Evolutionary conservation across 2,888 invertebrate genomes (phyloP).

Genomic region (Drosophila neotestacea): DNA sequence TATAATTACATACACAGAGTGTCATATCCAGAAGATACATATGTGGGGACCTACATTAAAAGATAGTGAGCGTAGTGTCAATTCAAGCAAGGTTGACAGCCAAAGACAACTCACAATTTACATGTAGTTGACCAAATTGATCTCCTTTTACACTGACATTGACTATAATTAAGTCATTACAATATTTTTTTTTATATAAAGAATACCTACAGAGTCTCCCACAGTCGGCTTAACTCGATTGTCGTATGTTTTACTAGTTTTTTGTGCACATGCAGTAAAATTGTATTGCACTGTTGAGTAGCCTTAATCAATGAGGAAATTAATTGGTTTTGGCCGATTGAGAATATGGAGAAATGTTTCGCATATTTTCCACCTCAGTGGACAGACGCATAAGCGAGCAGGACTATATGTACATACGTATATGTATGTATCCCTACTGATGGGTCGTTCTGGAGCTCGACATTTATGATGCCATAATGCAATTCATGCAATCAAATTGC

Average conservation of each 20-base stretch:
- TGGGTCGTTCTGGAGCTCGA: constrained; percentile 3
- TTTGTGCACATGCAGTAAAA: constrained; percentile 26
- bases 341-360: constrained; percentile 13
- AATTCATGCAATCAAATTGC: constrained; percentile 42
- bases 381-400: constrained; percentile 6
- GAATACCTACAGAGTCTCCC: too few species aligned
- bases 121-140: too few species aligned
- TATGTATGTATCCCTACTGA: constrained; percentile 10
- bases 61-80: too few species aligned
- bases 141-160: too few species aligned
- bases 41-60: too few species aligned
- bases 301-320: constrained; percentile 50
- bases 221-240: too few species aligned
- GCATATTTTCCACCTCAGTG: constrained; percentile 41
- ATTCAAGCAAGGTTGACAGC: too few species aligned
- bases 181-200: too few species aligned
- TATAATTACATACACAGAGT: constrained; percentile 18
- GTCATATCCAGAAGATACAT: too few species aligned
- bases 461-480: constrained; percentile 48
- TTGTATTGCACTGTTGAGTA: constrained; percentile 24
- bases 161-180: too few species aligned
- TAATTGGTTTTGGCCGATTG: constrained; percentile 45
- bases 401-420: constrained; percentile 1
- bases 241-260: background rate
- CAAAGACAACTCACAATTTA: too few species aligned